Evolutionary conservation across 1,140 invertebrate species (phyloP), one percentile per base, ranked within the genome.

Genomic region (Brachionus sp.): DNA sequence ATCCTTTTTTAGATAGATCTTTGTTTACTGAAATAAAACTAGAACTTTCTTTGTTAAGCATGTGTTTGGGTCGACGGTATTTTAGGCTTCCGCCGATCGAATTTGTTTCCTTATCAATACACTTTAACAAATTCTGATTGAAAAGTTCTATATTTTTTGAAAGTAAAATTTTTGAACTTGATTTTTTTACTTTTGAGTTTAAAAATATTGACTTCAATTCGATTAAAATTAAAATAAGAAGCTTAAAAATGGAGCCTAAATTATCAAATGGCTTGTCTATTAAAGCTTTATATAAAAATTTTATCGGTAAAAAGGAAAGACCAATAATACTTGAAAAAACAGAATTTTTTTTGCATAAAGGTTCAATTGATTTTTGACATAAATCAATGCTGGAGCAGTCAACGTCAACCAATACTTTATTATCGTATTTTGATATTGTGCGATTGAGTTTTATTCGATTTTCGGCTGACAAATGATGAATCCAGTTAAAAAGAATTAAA

Each of bases 301-400:
- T 70, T 7, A 70, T 39, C 19, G 66, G 66, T 13, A 70, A 39
- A 37, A 70, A 70, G n/a, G 66, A 35, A 3, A 70, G 16, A 35
- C 25, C 10, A 16, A 66, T 33, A 13, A 66, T 66, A 5, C 35
- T 70, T 70, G 37, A 70, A 23, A 70, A 3, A 16, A 19, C 2
- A 39, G 29, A 37, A 0, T 39, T 39, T 70, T 70, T 37, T 70
- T 70, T 70, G 35, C 9, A 16, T 19, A n/a, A 39, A 16, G 29
- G 13, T 16, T 39, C 16, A 35, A 70, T 70, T 37, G 35, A n/a
- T 70, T 70, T 70, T 70, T 70, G 66, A 16, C 66, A 70, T 16
- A 70, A n/a, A 70, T 70, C 66, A 19, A 70, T 70, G n/a, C 12
- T 37, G n/a, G 66, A 70, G 39, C 66, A 70, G 19, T 70, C 66